Evolutionary conservation across 2,113 vertebrate genomes (phyloP).

Genomic region (Pteruthius melanotis): DNA sequence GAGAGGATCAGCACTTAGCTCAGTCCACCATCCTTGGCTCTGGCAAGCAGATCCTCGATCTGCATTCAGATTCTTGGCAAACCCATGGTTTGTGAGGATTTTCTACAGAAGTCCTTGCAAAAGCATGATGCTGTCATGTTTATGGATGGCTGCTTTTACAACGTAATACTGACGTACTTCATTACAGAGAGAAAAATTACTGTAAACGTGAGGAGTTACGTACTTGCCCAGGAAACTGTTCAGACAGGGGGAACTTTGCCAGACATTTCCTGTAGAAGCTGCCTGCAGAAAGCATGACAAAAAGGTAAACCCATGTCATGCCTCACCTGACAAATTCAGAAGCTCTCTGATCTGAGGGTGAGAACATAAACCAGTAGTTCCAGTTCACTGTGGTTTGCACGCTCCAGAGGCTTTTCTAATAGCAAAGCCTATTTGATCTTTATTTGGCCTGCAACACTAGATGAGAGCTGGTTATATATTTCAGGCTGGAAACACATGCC

Average conservation of each 20-base stretch:
- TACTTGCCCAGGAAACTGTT: background rate
- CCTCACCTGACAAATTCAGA: conserved; percentile 7
- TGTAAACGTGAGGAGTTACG: fast-evolving
- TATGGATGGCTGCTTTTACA: background rate
- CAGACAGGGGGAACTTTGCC: background rate
- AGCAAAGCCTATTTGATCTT: background rate
- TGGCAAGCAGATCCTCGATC: background rate
- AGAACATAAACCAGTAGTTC: background rate
- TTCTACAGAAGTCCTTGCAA: background rate
- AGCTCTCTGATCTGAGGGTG: background rate
- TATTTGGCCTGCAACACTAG: background rate
- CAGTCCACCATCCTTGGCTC: background rate
- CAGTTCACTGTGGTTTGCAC: background rate
- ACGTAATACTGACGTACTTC: background rate
- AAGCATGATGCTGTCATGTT: background rate
- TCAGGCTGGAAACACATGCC: background rate
- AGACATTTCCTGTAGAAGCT: background rate
- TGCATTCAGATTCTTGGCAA: background rate
- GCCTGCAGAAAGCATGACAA: background rate
- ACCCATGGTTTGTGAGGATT: background rate
- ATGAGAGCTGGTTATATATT: background rate
- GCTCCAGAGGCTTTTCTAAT: background rate
- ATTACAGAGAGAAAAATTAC: background rate
- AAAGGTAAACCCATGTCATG: background rate
- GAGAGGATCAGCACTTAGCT: background rate